Evolutionary conservation across 2,888 invertebrate species (phyloP).

Genomic region (Leptopterna dolabrata): DNA sequence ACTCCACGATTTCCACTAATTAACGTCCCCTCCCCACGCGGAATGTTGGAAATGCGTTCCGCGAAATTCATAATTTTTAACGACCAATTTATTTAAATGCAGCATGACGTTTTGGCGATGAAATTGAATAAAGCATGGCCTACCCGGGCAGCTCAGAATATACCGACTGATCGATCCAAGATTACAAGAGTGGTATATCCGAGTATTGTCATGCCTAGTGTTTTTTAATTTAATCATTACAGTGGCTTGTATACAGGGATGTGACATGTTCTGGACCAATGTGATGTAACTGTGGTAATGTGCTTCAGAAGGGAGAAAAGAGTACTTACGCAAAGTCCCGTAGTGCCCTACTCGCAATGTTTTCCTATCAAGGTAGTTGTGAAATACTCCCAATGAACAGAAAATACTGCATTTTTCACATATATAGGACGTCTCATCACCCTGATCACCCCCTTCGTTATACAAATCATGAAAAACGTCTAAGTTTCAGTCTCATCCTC

Average conservation of each 20-base stretch:
- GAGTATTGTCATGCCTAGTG: background rate
- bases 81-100: constrained; percentile 52
- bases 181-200: background rate
- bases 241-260: background rate
- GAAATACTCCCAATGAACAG: too few species aligned
- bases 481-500: too few species aligned
- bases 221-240: background rate
- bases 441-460: too few species aligned
- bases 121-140: constrained; percentile 32
- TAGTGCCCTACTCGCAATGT: too few species aligned
- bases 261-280: background rate
- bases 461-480: too few species aligned
- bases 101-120: constrained; percentile 51
- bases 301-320: too few species aligned
- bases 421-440: too few species aligned
- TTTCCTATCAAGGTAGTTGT: too few species aligned
- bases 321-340: too few species aligned
- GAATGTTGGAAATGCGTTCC: background rate
- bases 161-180: background rate
- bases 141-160: background rate
- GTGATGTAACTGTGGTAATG: background rate
- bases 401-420: too few species aligned
- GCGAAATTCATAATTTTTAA: background rate
- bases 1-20: background rate
- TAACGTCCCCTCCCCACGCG: too few species aligned